phyloP scores from a whole-genome alignment of 35 echinoderm and acorn worm species.

The Apostichopus japonicus region DNA sequence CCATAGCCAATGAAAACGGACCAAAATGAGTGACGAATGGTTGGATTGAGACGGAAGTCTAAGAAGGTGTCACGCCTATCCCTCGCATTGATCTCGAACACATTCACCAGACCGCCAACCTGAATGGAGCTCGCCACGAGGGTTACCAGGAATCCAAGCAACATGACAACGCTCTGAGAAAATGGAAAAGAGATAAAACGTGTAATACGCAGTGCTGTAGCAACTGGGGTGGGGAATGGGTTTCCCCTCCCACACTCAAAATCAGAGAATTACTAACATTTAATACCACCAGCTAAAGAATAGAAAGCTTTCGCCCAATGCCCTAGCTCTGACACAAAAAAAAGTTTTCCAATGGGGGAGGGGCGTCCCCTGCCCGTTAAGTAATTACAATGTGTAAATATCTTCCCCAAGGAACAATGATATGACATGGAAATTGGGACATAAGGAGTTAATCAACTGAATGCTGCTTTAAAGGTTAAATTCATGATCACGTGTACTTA shows the following conservation, averaged over 20 bases:
- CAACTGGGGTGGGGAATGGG: slow-evolving; percentile 1
- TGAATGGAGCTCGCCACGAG: not conserved
- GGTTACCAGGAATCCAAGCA: not conserved
- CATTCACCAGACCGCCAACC: not conserved
- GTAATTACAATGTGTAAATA: too few species aligned
- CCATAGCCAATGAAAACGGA: slow-evolving; percentile 17
- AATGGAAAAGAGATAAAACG: not conserved
- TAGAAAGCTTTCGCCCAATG: not conserved
- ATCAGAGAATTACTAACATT: slow-evolving; percentile 5
- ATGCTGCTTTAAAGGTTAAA: too few species aligned
- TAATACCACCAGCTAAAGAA: not conserved
- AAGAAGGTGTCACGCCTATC: not conserved
- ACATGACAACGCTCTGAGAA: slow-evolving; percentile 4
- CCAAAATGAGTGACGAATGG: slow-evolving; percentile 42
- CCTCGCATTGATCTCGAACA: not conserved
- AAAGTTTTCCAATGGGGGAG: too few species aligned
- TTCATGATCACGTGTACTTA: too few species aligned
- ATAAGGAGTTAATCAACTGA: too few species aligned
- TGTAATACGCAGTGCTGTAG: slow-evolving; percentile 13
- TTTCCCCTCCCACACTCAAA: slow-evolving; percentile 8
- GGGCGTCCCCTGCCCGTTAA: not conserved
- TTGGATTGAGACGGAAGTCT: not conserved
- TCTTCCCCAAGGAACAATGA: too few species aligned
- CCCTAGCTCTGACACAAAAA: too few species aligned
- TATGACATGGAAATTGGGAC: too few species aligned